Conservation (phyloP, 2,113 vertebrate genomes). For the Haemorhous mexicanus region DNA sequence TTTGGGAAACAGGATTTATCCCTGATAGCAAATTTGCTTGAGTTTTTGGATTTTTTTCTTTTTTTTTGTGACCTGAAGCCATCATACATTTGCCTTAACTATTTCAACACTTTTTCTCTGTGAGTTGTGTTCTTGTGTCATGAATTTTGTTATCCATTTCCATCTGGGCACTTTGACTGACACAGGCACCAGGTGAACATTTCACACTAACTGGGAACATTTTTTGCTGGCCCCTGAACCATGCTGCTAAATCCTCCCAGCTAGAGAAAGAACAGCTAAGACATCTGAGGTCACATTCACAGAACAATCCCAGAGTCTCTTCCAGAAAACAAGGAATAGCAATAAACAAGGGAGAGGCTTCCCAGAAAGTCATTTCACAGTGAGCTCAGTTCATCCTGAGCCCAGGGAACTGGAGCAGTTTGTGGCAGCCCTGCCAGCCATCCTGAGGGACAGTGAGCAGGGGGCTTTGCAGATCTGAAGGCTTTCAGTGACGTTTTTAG, state of each 20-base stretch:
- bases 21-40: background rate
- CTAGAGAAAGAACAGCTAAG: background rate
- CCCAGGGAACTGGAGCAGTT: background rate
- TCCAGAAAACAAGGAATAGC: background rate
- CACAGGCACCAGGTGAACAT: background rate
- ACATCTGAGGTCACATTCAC: background rate
- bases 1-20: background rate
- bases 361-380: background rate
- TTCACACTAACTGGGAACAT: background rate
- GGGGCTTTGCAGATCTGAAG: background rate
- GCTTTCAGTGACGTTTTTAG: background rate
- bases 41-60: background rate
- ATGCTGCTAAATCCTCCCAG: background rate
- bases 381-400: background rate
- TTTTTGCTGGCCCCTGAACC: background rate
- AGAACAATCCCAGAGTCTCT: background rate
- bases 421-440: background rate
- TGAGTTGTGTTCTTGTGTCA: background rate
- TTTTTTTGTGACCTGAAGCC: background rate
- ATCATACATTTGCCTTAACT: background rate
- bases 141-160: background rate
- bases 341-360: slow-evolving; percentile 52
- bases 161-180: background rate
- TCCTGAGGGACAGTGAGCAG: accelerated
- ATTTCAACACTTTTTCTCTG: background rate